A percentile compares a stretch with the other conserved stretches of the same genome.
Evolutionary conservation across 2,113 vertebrate genomes (phyloP).

Genomic region (Baryphthengus martii): DNA sequence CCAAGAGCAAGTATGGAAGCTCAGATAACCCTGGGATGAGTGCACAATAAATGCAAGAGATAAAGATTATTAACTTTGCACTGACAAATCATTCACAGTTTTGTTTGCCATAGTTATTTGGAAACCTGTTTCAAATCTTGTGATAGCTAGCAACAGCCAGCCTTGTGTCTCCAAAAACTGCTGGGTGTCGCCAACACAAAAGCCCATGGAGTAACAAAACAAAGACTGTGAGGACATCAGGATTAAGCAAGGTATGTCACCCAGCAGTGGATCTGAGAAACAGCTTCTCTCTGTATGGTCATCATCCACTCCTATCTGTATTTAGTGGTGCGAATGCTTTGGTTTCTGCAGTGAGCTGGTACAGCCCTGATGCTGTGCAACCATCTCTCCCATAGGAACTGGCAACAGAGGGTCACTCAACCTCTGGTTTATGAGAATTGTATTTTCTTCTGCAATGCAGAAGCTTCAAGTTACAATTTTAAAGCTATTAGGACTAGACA

Average conservation of each 20-base stretch:
- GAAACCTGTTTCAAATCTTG: neutral
- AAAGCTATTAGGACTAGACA: neutral
- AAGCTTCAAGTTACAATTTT: neutral
- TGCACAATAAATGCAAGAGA: neutral
- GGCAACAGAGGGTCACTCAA: accelerated
- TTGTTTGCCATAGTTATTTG: conserved; percentile 40
- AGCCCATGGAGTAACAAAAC: neutral
- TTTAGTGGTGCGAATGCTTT: neutral
- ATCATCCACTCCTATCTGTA: neutral
- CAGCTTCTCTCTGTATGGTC: neutral
- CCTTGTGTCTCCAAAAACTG: neutral
- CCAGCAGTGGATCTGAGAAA: neutral
- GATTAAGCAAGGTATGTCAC: neutral
- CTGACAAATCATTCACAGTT: conserved; percentile 51
- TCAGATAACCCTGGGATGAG: conserved; percentile 48
- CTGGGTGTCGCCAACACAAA: neutral
- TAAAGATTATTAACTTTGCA: conserved; percentile 40
- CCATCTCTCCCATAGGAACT: neutral
- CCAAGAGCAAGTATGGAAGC: neutral
- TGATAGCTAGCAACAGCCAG: neutral
- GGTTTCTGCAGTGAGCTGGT: neutral
- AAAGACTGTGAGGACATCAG: neutral
- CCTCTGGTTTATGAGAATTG: neutral
- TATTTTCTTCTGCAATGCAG: neutral
- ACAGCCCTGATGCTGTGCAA: neutral